phyloP scores from a whole-genome alignment of 2,797 vertebrate species.

The Trichosurus vulpecula region DNA sequence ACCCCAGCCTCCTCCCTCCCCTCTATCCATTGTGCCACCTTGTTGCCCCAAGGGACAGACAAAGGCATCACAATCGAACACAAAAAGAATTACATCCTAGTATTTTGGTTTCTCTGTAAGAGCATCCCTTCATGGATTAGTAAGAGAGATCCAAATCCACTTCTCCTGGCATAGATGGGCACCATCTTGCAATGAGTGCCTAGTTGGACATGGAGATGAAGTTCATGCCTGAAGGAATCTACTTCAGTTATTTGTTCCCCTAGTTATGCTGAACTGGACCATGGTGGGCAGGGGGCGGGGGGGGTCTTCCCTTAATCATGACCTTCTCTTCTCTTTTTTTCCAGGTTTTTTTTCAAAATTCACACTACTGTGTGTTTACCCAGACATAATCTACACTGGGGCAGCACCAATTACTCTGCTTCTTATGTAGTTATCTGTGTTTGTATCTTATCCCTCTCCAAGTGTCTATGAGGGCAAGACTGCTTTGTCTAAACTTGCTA shows the following conservation, averaged over 20 bases:
- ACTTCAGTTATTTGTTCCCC: background rate
- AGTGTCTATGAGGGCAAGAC: background rate
- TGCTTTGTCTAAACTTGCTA: background rate
- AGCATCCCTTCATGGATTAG: background rate
- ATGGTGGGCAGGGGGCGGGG: background rate
- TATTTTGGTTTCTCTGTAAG: background rate
- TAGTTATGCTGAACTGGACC: background rate
- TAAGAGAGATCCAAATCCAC: background rate
- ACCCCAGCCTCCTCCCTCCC: background rate
- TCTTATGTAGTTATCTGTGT: background rate
- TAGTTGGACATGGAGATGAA: background rate
- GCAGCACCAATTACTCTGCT: background rate
- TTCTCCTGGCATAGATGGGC: background rate
- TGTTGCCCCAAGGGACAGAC: background rate
- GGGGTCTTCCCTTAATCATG: background rate
- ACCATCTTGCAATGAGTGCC: background rate
- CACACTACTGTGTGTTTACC: background rate
- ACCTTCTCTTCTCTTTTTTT: background rate
- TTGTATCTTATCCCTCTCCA: background rate
- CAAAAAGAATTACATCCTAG: background rate
- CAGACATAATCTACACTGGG: background rate
- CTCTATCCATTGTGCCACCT: background rate
- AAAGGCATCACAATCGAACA: background rate
- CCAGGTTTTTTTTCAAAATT: background rate
- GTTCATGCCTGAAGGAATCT: background rate